Conservation (phyloP, 2,888 invertebrate species). For the Lycaena phlaeas region DNA sequence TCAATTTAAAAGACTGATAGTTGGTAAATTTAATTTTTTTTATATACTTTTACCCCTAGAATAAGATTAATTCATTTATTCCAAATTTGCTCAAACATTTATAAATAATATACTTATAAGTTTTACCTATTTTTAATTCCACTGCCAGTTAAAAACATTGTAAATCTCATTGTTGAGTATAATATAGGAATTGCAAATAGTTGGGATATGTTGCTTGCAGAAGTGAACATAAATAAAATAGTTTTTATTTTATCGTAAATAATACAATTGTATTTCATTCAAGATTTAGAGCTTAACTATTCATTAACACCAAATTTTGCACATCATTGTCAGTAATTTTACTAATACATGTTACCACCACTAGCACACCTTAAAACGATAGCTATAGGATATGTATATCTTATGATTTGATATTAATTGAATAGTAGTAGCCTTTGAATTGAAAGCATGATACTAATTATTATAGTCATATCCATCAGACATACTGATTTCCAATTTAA, state of each 20-base stretch:
- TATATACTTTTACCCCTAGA: constrained; percentile 71
- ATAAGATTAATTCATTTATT: constrained; percentile 61
- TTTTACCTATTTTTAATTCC: constrained; percentile 38
- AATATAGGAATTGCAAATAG: constrained; percentile 26
- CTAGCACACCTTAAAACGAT: not conserved
- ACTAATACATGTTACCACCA: not conserved
- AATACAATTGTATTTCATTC: too few species aligned
- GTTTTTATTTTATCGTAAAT: not conserved
- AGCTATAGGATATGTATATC: not conserved
- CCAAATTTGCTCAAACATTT: constrained; percentile 67
- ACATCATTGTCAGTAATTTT: not conserved
- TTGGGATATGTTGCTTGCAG: constrained; percentile 9
- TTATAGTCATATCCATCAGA: not conserved
- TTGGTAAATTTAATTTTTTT: constrained; percentile 66
- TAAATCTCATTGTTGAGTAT: constrained; percentile 20
- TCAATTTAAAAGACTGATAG: constrained; percentile 76
- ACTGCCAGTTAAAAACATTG: constrained; percentile 31
- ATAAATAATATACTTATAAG: constrained; percentile 26
- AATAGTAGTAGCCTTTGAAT: constrained; percentile 6
- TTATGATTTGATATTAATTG: too few species aligned
- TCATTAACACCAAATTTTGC: constrained; percentile 2
- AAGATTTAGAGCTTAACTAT: constrained; percentile 8
- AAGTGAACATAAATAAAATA: not conserved
- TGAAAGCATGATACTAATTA: constrained; percentile 1
- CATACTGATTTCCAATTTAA: not conserved